phyloP scores from a whole-genome alignment of 2,888 invertebrate genomes.

The Acanthococcus lagerstroemiae region DNA sequence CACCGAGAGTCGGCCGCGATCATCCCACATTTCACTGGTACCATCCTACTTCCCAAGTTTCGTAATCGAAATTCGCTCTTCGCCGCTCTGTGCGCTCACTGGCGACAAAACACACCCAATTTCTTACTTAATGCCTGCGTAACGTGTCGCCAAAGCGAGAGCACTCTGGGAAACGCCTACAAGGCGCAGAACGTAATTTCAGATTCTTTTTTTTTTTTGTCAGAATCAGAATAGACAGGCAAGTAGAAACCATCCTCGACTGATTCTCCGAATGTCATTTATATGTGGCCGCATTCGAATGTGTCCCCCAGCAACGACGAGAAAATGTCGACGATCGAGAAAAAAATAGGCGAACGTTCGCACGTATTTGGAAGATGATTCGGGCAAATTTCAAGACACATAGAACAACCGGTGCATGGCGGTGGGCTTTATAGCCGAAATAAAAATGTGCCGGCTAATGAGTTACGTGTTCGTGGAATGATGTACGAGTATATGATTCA shows the following conservation, averaged over 20 bases:
- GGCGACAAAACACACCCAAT: conserved; percentile 24
- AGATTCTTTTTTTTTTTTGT: neutral
- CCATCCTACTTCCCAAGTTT: conserved; percentile 23
- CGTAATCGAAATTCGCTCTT: conserved; percentile 1
- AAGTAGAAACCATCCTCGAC: too few relatives aligned
- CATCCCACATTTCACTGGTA: conserved; percentile 14
- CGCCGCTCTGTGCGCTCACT: neutral
- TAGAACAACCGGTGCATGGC: too few relatives aligned
- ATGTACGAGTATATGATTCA: too few relatives aligned
- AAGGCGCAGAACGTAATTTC: too few relatives aligned
- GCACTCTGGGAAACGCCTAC: neutral
- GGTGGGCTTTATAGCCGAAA: too few relatives aligned
- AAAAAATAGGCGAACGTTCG: neutral
- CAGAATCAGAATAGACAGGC: neutral
- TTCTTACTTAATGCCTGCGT: conserved; percentile 6
- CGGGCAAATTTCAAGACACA: too few relatives aligned
- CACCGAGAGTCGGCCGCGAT: conserved; percentile 5
- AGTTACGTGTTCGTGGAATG: too few relatives aligned
- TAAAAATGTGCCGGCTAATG: too few relatives aligned
- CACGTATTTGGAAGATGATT: neutral
- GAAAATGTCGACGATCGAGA: too few relatives aligned
- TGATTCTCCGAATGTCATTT: too few relatives aligned
- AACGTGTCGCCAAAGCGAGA: neutral
- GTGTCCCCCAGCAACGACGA: too few relatives aligned
- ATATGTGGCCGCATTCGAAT: too few relatives aligned